Evolutionary conservation across 1,140 invertebrate species (phyloP), one percentile per base, ranked within the genome.

Genomic region (Centruroides sculpturatus): DNA sequence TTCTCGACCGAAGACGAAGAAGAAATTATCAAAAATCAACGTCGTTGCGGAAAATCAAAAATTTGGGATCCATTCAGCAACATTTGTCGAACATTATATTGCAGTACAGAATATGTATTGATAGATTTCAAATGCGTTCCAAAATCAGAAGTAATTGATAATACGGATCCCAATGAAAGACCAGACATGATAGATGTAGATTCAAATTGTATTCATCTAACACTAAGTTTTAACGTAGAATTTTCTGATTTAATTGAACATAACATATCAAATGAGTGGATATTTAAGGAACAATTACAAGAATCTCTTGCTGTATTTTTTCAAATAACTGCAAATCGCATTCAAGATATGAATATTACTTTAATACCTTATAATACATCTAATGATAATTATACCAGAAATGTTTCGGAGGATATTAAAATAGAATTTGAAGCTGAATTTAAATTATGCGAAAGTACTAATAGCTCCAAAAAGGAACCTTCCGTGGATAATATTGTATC

Each of bases 1-100:
- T 57, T 66, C 46, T 64, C 62, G 4, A 61, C 65, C 3, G 55
- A 64, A 56, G 47, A 23, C 5, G 60, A 57, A n/a, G 53, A 61
- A 49, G 13, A 47, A 3, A 58, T 64, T 59, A 50, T 55, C 9
- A 6, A 53, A 48, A 54, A 60, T n/a, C 62, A 61, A 35, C 12
- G 49, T 6, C 49, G 23, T 5, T 66, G 65, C 54, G 51, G 34
- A 9, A 41, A 13, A 10, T 47, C 47, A 3, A 4, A 59, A 3
- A 66, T 66, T n/a, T 66, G 59, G 62, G 58, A 66, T 49, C 65
- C 65, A 34, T 66, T 66, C 41, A 61, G 57, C 34, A 46, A 64
- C 23, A 46, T 57, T 7, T 66, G 65, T 47, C 58, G 62, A 3
- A 60, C 56, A 13, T 35, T 66, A 9, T 60, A 64, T 23, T 66